Percentiles rank a stretch among this genome's conserved stretches.
Conservation (phyloP, 2,113 vertebrate genomes). For the Camelus dromedarius region DNA sequence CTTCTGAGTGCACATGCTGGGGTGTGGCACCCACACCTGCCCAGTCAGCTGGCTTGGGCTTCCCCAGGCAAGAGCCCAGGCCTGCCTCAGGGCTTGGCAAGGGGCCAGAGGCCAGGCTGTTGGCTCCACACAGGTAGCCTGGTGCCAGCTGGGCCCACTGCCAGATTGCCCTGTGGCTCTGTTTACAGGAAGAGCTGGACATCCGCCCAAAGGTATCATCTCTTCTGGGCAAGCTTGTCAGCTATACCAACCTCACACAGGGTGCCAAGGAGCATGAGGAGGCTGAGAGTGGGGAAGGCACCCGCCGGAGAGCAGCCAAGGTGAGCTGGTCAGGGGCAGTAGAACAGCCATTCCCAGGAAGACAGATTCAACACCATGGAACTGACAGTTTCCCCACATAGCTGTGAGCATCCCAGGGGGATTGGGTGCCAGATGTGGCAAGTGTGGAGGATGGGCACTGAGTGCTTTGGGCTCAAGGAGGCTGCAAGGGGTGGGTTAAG, state of each 20-base stretch:
- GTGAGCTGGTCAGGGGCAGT: constrained; percentile 84
- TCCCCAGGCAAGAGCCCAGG: constrained; percentile 68
- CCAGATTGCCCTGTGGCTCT: constrained; percentile 64
- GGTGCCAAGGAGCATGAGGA: constrained; percentile 98
- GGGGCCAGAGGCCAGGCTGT: constrained; percentile 40
- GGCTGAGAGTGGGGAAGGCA: constrained; percentile 91
- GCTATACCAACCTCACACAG: constrained; percentile 97
- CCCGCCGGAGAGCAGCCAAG: constrained; percentile 93
- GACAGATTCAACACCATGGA: neutral
- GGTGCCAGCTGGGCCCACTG: neutral
- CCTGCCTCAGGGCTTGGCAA: constrained; percentile 68
- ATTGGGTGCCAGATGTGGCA: neutral
- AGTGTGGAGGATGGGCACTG: neutral
- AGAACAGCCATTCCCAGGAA: neutral
- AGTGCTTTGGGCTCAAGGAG: neutral
- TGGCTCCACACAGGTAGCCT: constrained; percentile 66
- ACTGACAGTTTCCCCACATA: neutral
- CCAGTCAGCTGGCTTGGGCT: constrained; percentile 44
- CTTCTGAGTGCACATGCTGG: neutral
- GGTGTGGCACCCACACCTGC: constrained; percentile 63
- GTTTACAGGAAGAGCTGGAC: constrained; percentile 96
- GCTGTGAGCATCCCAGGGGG: neutral
- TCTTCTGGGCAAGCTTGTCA: constrained; percentile 97
- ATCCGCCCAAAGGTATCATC: constrained; percentile 98
- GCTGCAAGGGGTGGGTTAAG: neutral